phyloP scores from a whole-genome alignment of 2,113 vertebrate genomes.

The Pedionomus torquatus region DNA sequence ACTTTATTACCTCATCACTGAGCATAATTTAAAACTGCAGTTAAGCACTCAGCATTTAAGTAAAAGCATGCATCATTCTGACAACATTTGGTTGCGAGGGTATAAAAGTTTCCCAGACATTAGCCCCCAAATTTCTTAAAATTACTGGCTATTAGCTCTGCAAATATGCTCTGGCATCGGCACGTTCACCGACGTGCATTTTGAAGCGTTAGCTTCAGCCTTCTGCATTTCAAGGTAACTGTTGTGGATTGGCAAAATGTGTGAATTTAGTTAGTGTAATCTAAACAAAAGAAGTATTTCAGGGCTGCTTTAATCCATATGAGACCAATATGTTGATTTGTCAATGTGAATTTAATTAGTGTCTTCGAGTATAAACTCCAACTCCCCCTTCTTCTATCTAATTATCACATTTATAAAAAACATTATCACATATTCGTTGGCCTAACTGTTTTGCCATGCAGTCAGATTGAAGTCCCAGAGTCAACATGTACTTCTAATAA shows the following conservation, averaged over 20 bases:
- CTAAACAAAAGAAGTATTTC: conserved; percentile 71
- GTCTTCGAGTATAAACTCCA: conserved; percentile 63
- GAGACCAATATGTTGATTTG: conserved; percentile 76
- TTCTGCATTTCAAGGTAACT: conserved; percentile 57
- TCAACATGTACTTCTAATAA: conserved; percentile 53
- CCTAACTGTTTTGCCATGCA: conserved; percentile 67
- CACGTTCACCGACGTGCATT: neutral
- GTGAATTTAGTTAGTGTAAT: conserved; percentile 74
- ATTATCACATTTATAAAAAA: conserved; percentile 76
- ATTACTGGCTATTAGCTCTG: conserved; percentile 24
- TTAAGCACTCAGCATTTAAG: conserved; percentile 68
- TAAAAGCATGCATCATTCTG: conserved; percentile 72
- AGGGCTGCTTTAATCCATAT: conserved; percentile 63
- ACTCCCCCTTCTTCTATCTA: conserved; percentile 69
- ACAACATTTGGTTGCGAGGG: conserved; percentile 32
- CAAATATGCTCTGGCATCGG: neutral
- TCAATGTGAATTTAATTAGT: conserved; percentile 79
- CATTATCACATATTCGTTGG: conserved; percentile 69
- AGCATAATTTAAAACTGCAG: conserved; percentile 74
- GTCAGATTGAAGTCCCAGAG: conserved; percentile 46
- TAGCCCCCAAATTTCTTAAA: conserved; percentile 25
- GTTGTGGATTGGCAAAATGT: conserved; percentile 60
- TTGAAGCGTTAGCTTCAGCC: conserved; percentile 36
- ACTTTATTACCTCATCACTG: conserved; percentile 73
- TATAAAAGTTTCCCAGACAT: conserved; percentile 26